Percentiles rank a stretch among this genome's conserved stretches.
These are phyloP conservation scores for Acrocyrtus sp. DNA, from an alignment of 2,888 invertebrate genomes.

Conservation along the genomic window DNA sequence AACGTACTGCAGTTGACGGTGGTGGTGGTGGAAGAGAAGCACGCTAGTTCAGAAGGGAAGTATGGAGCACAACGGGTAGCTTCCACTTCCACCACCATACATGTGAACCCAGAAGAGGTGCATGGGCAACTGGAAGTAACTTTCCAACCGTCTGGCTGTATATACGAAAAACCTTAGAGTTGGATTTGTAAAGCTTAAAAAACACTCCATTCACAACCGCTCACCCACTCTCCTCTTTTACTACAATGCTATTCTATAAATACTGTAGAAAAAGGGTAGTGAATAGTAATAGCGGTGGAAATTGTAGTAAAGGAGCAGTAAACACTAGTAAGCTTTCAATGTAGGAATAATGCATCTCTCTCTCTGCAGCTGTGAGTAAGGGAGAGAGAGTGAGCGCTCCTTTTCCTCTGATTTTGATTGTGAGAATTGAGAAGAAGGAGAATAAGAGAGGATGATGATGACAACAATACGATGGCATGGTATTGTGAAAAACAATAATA, in stretches of 20 bases:
- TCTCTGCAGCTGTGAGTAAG: slow-evolving; percentile 22
- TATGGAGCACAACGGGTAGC: slow-evolving; percentile 30
- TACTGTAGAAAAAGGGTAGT: slow-evolving; percentile 5
- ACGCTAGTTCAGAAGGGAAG: slow-evolving; percentile 26
- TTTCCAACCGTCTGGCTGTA: slow-evolving; percentile 28
- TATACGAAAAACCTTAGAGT: slow-evolving; percentile 21
- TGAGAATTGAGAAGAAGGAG: background rate
- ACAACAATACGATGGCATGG: slow-evolving; percentile 44
- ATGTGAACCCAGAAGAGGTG: slow-evolving; percentile 45
- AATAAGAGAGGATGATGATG: slow-evolving; percentile 27
- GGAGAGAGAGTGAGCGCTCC: slow-evolving; percentile 21
- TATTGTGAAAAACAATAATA: slow-evolving; percentile 46
- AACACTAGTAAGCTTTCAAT: background rate
- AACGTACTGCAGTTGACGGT: no score
- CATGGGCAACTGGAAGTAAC: slow-evolving; percentile 48
- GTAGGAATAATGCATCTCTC: background rate
- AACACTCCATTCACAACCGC: slow-evolving; percentile 42
- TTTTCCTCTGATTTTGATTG: slow-evolving; percentile 13
- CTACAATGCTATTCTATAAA: background rate
- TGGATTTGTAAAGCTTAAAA: slow-evolving; percentile 34
- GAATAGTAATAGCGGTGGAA: background rate
- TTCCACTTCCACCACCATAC: no score
- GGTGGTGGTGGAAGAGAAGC: slow-evolving; percentile 11
- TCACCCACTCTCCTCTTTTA: slow-evolving; percentile 22
- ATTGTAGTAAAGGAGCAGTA: slow-evolving; percentile 19